These are phyloP conservation scores for Odontamblyopus lacepedii DNA, from an alignment of 2,797 vertebrate genomes.

Conservation along the genomic window DNA sequence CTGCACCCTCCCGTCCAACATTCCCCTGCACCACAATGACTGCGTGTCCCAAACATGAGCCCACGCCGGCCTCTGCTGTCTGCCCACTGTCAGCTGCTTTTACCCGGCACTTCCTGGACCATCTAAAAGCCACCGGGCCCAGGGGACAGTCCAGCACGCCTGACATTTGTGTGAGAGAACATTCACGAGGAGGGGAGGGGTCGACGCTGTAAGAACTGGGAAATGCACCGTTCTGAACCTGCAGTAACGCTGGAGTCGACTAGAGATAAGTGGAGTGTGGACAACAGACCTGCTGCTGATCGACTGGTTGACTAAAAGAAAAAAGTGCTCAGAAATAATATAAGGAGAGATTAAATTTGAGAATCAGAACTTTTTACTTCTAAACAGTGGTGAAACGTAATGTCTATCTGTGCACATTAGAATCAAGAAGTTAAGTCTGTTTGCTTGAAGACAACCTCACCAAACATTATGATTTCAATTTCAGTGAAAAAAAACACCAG, in stretches of 20 bases:
- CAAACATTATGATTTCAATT: not conserved
- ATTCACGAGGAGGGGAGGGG: constrained; percentile 49
- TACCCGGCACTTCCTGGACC: constrained; percentile 64
- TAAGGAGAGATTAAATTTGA: too few relatives aligned
- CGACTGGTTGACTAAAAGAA: too few relatives aligned
- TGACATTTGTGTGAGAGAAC: constrained; percentile 72
- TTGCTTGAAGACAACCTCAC: not conserved
- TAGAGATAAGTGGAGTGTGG: too few relatives aligned
- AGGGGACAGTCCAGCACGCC: constrained; percentile 60
- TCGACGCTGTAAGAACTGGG: constrained; percentile 39
- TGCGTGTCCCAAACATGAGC: constrained; percentile 25
- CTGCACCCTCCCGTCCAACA: constrained; percentile 23
- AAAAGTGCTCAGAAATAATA: too few relatives aligned
- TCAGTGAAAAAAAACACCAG: not conserved
- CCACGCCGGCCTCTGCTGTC: constrained; percentile 42
- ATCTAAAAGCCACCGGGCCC: constrained; percentile 57
- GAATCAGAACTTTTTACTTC: too few relatives aligned
- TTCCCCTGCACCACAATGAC: constrained; percentile 46
- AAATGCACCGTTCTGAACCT: too few relatives aligned
- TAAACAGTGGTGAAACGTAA: too few relatives aligned
- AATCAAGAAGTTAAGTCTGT: not conserved
- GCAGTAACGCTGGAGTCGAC: too few relatives aligned
- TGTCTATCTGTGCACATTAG: too few relatives aligned
- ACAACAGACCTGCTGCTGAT: too few relatives aligned
- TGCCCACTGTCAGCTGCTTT: constrained; percentile 38